Base-by-base conservation (phyloP, 92 coral and sea anemone genomes). In the Phenganax stokvisi region DNA sequence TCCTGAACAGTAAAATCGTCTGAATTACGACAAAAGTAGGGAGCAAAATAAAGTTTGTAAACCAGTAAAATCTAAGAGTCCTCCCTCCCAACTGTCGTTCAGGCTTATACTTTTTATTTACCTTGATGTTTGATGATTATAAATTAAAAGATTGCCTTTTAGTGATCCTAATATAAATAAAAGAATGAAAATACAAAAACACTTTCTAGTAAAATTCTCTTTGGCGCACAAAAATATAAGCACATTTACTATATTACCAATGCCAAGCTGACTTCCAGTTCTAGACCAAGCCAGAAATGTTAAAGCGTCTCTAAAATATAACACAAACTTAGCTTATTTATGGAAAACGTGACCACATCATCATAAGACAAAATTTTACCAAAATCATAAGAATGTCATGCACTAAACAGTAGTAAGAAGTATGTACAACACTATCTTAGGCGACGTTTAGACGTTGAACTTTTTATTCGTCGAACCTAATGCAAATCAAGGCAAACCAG, bases 111-210 rank as follows among this genome's bases (percentile, higher is more conserved):
- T 61, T 15, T 31, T 29, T 44, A 13, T 64, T 83, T 84, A 92
- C 98, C 98, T 94, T 77, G 98, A 94, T 27, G 98, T 94, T 73
- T 94, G 97, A 64, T 94, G 98, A 73, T 94, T 94, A 83, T 94
- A 94, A 75, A 94, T 92, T 29, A 94, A 83, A 76, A 94, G 89
- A 79, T 94, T 94, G 63, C 98, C 98, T 82, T 94, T 94, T 12
- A 89, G 83, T 29, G 98, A 92, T 30, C 98, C 97, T 91, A 27
- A 6, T 47, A 80, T 67, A 59, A 10, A 9, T 8, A 10, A 27
- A 53, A 10, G 59, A 56, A 15, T 54, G 13, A 54, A 25, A 7
- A 5, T 9, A 51, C 12, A 30, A 7, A 3, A 69, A 11, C 44
- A 30, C 31, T 11, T 30, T 51, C 13, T 17, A 15, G 44, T 37